phyloP scores from a whole-genome alignment of 2,888 invertebrate species.

The Diplazon laetatorius region DNA sequence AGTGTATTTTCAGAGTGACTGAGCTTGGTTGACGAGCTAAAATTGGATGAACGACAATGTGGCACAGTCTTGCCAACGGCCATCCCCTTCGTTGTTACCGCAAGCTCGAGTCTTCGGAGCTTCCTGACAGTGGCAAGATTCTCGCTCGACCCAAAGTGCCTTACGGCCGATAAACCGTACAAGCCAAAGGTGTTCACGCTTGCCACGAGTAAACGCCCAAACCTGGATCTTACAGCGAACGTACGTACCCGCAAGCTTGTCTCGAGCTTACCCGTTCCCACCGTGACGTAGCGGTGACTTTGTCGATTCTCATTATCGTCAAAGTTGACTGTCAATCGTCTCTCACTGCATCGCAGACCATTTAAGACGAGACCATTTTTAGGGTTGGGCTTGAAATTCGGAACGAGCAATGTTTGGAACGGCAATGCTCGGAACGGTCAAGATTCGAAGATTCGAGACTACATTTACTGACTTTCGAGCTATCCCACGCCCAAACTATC shows the following conservation, averaged over 20 bases:
- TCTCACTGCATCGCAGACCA: too few species aligned
- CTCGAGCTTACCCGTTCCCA: too few species aligned
- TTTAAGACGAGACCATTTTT: too few species aligned
- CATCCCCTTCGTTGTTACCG: background rate
- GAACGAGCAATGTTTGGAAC: too few species aligned
- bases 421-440: too few species aligned
- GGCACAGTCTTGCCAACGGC: slow-evolving; percentile 1
- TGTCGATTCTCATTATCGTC: slow-evolving; percentile 14
- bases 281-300: background rate
- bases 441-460: too few species aligned
- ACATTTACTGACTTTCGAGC: too few species aligned
- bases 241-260: background rate
- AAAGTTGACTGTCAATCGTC: background rate
- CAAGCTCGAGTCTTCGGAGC: background rate
- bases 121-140: slow-evolving; percentile 12
- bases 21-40: slow-evolving; percentile 1
- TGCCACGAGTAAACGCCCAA: slow-evolving; percentile 14
- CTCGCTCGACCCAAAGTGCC: slow-evolving; percentile 23
- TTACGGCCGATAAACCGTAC: background rate
- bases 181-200: slow-evolving; percentile 15
- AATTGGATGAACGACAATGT: slow-evolving; percentile 18
- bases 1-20: background rate
- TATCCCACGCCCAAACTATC: too few species aligned
- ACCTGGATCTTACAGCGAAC: slow-evolving; percentile 1
- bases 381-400: too few species aligned